Conservation (phyloP, 2,888 invertebrate genomes). For the Scrobipalpa atriplicella region DNA sequence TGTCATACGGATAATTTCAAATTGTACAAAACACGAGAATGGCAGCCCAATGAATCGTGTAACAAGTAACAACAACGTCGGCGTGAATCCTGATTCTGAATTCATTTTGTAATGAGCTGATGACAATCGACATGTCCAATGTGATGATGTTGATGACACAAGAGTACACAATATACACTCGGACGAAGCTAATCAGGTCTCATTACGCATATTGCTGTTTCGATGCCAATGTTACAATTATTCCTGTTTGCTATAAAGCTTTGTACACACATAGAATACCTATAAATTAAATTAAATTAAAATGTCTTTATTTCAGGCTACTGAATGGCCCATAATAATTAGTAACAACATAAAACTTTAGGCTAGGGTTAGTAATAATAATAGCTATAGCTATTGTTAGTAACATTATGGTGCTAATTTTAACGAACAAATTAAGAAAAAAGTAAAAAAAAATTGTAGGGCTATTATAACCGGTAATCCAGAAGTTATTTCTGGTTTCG, state of each 20-base stretch:
- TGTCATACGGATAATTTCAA: not conserved
- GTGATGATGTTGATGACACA: constrained; percentile 35
- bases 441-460: no score
- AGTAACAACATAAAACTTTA: no score
- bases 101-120: constrained; percentile 29
- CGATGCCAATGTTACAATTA: constrained; percentile 63
- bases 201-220: constrained; percentile 68
- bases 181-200: constrained; percentile 65
- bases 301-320: no score
- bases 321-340: no score
- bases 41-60: constrained; percentile 4
- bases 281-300: no score
- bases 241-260: constrained; percentile 47
- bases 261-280: not conserved
- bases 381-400: no score
- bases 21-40: not conserved
- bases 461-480: no score
- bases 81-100: constrained; percentile 4
- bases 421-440: no score
- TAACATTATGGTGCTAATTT: no score
- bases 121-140: constrained; percentile 39
- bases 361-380: no score
- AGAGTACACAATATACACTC: constrained; percentile 52
- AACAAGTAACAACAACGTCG: constrained; percentile 5
- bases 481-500: no score